These are phyloP conservation scores for Silurus glanis DNA, from an alignment of 2,113 vertebrate genomes.

Conservation along the genomic window DNA sequence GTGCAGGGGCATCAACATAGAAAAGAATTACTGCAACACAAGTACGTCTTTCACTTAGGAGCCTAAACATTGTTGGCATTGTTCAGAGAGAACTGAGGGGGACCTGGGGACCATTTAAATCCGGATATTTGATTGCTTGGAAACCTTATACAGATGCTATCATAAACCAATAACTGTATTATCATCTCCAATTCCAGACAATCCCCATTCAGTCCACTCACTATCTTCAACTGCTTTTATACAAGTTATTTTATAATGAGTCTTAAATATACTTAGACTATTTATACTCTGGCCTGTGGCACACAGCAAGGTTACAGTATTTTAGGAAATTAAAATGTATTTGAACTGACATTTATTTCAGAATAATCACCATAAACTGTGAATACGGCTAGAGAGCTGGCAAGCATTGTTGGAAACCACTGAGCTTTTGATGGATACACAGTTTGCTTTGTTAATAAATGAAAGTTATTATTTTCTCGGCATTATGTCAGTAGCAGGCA, in stretches of 20 bases:
- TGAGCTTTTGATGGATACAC: background rate
- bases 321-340: background rate
- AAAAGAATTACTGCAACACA: background rate
- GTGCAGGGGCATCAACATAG: no score
- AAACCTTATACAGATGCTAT: background rate
- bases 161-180: background rate
- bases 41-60: background rate
- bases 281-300: background rate
- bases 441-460: constrained; percentile 10
- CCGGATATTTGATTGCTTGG: background rate
- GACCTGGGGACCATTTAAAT: background rate
- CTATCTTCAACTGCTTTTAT: background rate
- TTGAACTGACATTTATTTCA: background rate
- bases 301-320: background rate
- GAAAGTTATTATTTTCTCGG: background rate
- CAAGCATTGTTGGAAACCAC: background rate
- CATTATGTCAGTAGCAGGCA: background rate
- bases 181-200: background rate
- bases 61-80: background rate
- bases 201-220: background rate
- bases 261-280: background rate
- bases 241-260: background rate
- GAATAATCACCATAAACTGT: background rate
- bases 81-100: background rate
- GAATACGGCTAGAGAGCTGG: background rate